These are phyloP conservation scores for Ellobium chinense DNA, from an alignment of 2,888 invertebrate genomes.

Conservation along the genomic window DNA sequence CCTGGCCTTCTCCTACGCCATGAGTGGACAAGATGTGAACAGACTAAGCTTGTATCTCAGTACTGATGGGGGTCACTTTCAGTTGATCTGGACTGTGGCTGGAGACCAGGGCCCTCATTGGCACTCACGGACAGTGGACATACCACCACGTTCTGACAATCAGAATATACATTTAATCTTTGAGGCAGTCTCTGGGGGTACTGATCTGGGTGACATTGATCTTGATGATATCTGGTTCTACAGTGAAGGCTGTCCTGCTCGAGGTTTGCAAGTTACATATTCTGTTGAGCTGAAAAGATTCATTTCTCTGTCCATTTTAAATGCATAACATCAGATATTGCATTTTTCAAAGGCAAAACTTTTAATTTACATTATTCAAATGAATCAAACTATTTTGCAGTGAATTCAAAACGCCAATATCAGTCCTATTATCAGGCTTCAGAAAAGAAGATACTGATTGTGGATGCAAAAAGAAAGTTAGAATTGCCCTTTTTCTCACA, in stretches of 20 bases:
- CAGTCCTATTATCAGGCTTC: too few species aligned
- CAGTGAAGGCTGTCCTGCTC: conserved; percentile 14
- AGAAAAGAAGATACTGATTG: too few species aligned
- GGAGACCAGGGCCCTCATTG: conserved; percentile 21
- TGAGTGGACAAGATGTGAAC: conserved; percentile 28
- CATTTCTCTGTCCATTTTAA: neutral
- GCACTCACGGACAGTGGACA: conserved; percentile 22
- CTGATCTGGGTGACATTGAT: conserved; percentile 16
- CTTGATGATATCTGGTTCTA: conserved; percentile 36
- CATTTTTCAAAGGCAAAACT: too few species aligned
- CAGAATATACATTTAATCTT: conserved; percentile 21
- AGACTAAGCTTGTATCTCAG: conserved; percentile 2
- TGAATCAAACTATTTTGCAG: too few species aligned
- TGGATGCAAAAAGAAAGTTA: too few species aligned
- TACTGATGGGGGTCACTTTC: neutral
- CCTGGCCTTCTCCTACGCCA: conserved; percentile 33
- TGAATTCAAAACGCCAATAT: too few species aligned
- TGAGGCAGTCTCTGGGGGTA: conserved; percentile 21
- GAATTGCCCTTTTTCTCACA: too few species aligned
- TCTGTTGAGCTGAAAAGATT: neutral
- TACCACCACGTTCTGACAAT: conserved; percentile 1
- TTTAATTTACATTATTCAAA: too few species aligned
- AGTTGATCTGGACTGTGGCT: conserved; percentile 18
- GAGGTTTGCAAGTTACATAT: too few species aligned
- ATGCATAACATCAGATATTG: neutral